These are phyloP conservation scores for Tyto alba DNA, from an alignment of 2,113 vertebrate genomes.

Conservation along the genomic window DNA sequence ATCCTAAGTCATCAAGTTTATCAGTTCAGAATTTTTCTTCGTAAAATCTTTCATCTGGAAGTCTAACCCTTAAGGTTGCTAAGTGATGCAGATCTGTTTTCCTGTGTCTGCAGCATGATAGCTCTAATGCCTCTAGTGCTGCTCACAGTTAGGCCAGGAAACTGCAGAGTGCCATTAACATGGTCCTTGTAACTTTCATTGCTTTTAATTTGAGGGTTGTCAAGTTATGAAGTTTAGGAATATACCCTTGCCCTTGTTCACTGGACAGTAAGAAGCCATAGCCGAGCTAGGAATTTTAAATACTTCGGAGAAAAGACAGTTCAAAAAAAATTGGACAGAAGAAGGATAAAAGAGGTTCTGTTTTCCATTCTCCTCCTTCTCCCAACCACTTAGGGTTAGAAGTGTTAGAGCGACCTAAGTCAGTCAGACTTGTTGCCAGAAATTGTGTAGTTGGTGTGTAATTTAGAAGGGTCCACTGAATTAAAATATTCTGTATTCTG, in stretches of 20 bases:
- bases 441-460: background rate
- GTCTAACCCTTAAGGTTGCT: constrained; percentile 15
- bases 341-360: background rate
- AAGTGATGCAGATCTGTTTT: constrained; percentile 48
- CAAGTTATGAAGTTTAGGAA: background rate
- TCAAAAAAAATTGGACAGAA: background rate
- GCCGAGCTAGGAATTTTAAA: background rate
- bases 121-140: constrained; percentile 16
- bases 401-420: background rate
- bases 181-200: constrained; percentile 24
- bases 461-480: background rate
- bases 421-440: constrained; percentile 4
- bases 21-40: background rate
- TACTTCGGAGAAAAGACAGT: background rate
- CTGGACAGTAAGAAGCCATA: background rate
- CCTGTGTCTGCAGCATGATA: constrained; percentile 23
- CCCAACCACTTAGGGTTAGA: background rate
- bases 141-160: background rate
- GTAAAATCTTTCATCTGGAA: background rate
- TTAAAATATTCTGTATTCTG: background rate
- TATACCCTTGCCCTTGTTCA: background rate
- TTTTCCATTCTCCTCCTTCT: background rate
- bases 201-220: background rate
- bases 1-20: background rate
- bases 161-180: background rate